Percentiles rank a stretch among this genome's conserved stretches.
phyloP scores from a whole-genome alignment of 2,888 invertebrate genomes.

The Gisinianus flammeolus region DNA sequence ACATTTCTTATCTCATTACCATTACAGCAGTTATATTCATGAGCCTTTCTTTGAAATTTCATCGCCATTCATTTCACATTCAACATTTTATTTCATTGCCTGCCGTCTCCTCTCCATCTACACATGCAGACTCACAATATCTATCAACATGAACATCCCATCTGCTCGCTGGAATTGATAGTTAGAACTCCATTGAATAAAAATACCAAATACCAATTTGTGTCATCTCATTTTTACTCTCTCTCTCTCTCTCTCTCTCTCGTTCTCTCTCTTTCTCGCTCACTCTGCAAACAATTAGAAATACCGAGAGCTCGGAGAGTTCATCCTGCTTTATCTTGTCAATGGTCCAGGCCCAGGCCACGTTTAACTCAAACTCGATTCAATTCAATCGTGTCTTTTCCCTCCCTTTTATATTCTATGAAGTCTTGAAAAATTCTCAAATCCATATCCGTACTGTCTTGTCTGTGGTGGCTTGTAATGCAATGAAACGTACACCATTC shows the following conservation, averaged over 20 bases:
- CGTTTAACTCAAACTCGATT: not conserved
- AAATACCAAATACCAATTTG: not conserved
- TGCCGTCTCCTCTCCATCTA: not conserved
- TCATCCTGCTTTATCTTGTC: slow-evolving; percentile 19
- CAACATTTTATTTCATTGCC: not conserved
- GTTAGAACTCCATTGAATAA: too few species aligned
- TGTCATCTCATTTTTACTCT: not conserved
- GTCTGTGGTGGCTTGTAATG: not conserved
- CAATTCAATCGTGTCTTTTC: not conserved
- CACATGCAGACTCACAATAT: not conserved
- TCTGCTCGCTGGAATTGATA: too few species aligned
- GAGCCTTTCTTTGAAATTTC: not conserved
- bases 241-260: too few species aligned
- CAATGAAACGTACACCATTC: not conserved
- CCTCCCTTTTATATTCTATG: too few species aligned
- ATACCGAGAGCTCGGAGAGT: not conserved
- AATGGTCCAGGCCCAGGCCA: slow-evolving; percentile 13
- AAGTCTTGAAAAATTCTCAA: too few species aligned
- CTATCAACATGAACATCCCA: not conserved
- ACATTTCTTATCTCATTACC: slow-evolving; percentile 5
- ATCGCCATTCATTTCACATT: not conserved
- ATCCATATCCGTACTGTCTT: too few species aligned
- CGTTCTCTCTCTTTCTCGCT: too few species aligned
- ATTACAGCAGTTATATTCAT: too few species aligned
- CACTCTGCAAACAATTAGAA: not conserved